phyloP scores from a whole-genome alignment of 2,888 invertebrate genomes.

The Philhelius pedissequus region DNA sequence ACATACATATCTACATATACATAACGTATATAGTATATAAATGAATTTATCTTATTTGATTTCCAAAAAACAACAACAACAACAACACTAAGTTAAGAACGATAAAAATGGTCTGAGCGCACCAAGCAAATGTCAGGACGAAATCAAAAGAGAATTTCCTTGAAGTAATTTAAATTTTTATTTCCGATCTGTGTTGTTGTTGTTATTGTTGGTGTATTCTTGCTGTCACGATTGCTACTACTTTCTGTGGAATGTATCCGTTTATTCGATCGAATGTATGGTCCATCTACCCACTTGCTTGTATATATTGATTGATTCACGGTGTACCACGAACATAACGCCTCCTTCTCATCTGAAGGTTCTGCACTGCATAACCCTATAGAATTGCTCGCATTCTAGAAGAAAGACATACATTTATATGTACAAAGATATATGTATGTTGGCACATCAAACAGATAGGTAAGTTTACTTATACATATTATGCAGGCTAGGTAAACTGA shows the following conservation, averaged over 20 bases:
- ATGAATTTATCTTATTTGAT: background rate
- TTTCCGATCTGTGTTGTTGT: conserved; percentile 3
- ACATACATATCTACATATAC: background rate
- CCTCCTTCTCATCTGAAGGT: background rate
- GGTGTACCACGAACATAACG: conserved; percentile 23
- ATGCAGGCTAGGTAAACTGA: background rate
- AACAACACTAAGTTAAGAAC: background rate
- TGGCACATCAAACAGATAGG: background rate
- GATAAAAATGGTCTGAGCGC: background rate
- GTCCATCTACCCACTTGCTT: conserved; percentile 30
- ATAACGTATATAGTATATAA: background rate
- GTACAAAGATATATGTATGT: background rate
- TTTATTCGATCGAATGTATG: conserved; percentile 8
- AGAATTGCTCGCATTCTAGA: background rate
- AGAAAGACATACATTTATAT: too few species aligned
- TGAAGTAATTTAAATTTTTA: conserved; percentile 61
- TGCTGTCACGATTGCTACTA: background rate
- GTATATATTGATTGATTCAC: conserved; percentile 26
- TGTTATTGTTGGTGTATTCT: background rate
- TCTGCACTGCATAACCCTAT: background rate
- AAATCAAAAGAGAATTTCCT: conserved; percentile 54
- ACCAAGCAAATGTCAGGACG: conserved; percentile 44
- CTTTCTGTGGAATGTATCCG: background rate
- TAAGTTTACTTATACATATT: conserved; percentile 49
- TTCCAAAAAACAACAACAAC: background rate